phyloP scores from a whole-genome alignment of 2,797 vertebrate genomes.

The Decapterus maruadsi region DNA sequence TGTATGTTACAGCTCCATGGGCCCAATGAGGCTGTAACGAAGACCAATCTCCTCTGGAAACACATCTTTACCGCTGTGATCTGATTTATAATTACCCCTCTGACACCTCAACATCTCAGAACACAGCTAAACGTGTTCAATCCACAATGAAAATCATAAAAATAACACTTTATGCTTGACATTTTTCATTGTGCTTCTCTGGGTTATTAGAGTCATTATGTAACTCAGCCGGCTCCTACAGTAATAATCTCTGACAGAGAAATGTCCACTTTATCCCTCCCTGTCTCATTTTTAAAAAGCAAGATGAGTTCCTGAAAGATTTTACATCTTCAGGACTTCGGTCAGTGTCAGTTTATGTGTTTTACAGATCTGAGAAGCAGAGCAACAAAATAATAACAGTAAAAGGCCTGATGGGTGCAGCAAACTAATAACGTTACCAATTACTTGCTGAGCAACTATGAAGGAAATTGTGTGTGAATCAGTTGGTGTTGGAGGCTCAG shows the following conservation, averaged over 20 bases:
- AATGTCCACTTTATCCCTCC: neutral
- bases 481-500: too few species aligned
- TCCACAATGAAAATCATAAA: neutral
- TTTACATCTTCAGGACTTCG: neutral
- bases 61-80: slow-evolving; percentile 23
- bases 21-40: neutral
- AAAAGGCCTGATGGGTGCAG: too few species aligned
- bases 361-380: neutral
- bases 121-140: slow-evolving; percentile 6
- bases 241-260: slow-evolving; percentile 37
- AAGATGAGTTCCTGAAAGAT: neutral
- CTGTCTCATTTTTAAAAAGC: neutral
- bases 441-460: too few species aligned
- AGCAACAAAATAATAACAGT: neutral
- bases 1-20: slow-evolving; percentile 13
- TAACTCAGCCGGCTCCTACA: neutral
- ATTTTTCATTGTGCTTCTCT: slow-evolving; percentile 17
- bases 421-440: too few species aligned
- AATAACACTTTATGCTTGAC: slow-evolving; percentile 33
- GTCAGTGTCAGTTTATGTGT: neutral
- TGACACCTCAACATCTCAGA: slow-evolving; percentile 6
- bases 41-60: slow-evolving; percentile 35
- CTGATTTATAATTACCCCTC: slow-evolving; percentile 27
- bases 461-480: too few species aligned
- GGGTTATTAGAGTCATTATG: slow-evolving; percentile 26